phyloP scores from a whole-genome alignment of 2,888 invertebrate genomes.

The Tryphoninae sp. region DNA sequence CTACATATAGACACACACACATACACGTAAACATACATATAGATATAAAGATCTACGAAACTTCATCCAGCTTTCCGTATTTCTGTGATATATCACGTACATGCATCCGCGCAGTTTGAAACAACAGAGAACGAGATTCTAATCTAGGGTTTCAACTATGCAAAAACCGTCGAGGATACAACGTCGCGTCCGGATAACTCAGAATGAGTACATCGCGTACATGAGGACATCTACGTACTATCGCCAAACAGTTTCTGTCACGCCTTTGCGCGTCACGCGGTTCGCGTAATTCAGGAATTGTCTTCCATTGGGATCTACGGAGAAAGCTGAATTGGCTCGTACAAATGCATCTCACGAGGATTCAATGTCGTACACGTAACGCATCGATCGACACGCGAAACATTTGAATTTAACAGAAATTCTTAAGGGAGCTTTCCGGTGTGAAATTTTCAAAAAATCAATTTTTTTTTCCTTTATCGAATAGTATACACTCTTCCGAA shows the following conservation, averaged over 20 bases:
- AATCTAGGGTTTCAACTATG: constrained; percentile 1
- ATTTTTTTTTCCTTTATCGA: no score
- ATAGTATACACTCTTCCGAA: no score
- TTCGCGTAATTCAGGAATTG: constrained; percentile 42
- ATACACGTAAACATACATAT: not conserved
- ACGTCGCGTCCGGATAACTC: not conserved
- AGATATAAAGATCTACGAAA: not conserved
- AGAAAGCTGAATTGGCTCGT: not conserved
- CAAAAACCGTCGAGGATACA: not conserved
- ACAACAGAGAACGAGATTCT: constrained; percentile 16
- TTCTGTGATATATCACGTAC: constrained; percentile 13
- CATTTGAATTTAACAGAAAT: no score
- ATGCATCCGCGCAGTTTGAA: constrained; percentile 9
- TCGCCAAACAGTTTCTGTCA: constrained; percentile 15
- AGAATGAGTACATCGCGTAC: not conserved
- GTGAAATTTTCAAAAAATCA: no score
- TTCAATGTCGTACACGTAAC: not conserved
- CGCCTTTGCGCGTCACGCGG: constrained; percentile 29
- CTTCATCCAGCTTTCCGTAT: constrained; percentile 1
- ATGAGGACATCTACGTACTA: not conserved
- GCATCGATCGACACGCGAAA: no score
- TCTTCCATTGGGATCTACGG: not conserved
- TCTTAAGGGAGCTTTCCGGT: no score
- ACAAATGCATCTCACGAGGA: not conserved
- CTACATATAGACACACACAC: not conserved